These are phyloP conservation scores for Daptonema setosum DNA, from an alignment of 2,888 invertebrate genomes.

Conservation along the genomic window DNA sequence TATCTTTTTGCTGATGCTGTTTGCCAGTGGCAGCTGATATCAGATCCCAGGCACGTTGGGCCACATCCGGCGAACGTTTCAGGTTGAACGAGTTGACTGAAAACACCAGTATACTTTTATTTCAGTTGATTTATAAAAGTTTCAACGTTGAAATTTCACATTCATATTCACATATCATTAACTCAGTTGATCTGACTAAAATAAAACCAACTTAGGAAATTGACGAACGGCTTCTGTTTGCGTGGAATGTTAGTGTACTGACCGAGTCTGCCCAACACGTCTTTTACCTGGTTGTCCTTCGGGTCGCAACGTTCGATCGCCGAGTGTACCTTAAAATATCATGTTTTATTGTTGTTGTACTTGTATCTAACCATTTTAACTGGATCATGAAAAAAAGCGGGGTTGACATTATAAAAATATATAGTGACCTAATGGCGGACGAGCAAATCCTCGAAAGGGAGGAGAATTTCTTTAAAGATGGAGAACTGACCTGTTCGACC, in stretches of 20 bases:
- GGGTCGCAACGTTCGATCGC: constrained; percentile 15
- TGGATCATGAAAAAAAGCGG: too few species aligned
- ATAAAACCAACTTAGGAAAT: constrained; percentile 7
- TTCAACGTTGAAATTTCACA: background rate
- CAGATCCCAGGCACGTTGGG: constrained; percentile 3
- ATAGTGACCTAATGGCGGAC: too few species aligned
- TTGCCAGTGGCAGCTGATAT: constrained; percentile 2
- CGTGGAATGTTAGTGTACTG: constrained; percentile 11
- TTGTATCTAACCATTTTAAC: too few species aligned
- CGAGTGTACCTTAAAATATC: constrained; percentile 13
- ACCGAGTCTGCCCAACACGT: constrained; percentile 7
- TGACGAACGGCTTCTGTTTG: constrained; percentile 12
- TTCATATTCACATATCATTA: background rate
- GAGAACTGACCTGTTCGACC: constrained; percentile 22
- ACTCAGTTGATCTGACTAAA: background rate
- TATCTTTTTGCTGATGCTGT: background rate
- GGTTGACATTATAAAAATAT: too few species aligned
- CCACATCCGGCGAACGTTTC: background rate
- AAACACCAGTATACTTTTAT: background rate
- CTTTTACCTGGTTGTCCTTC: constrained; percentile 5
- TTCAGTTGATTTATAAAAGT: background rate
- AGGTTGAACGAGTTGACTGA: constrained; percentile 6
- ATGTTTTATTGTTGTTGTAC: too few species aligned
- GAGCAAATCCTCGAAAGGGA: too few species aligned
- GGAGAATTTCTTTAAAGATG: too few species aligned